Evolutionary conservation across 2,888 invertebrate species (phyloP).

Genomic region (Drepanosiphum platanoidis): DNA sequence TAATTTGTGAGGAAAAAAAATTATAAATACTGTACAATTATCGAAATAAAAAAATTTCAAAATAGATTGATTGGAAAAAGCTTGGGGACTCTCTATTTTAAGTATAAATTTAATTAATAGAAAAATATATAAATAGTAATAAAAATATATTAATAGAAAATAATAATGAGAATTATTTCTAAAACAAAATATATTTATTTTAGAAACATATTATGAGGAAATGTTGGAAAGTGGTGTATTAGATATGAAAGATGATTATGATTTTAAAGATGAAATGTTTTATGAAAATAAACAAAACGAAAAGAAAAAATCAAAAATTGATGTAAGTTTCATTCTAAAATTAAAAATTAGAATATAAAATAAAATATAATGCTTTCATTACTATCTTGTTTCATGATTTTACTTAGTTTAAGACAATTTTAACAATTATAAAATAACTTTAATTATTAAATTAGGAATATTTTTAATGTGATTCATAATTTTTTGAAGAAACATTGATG

Average conservation of each 20-base stretch:
- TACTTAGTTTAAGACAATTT: background rate
- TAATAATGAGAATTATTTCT: too few relatives aligned
- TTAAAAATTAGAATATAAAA: background rate
- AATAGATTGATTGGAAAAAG: too few relatives aligned
- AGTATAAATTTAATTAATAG: too few relatives aligned
- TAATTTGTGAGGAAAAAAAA: too few relatives aligned
- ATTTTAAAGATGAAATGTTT: slow-evolving; percentile 39
- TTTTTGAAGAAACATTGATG: background rate
- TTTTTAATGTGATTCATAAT: background rate
- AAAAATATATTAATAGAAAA: too few relatives aligned
- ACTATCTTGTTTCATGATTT: background rate
- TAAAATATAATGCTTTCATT: background rate
- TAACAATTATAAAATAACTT: background rate
- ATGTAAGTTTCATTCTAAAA: slow-evolving; percentile 15
- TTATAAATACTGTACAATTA: too few relatives aligned
- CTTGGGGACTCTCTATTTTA: too few relatives aligned
- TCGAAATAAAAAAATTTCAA: too few relatives aligned
- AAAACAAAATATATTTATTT: background rate
- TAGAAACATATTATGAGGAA: slow-evolving; percentile 34
- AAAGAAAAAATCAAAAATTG: slow-evolving; percentile 34
- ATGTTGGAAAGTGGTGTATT: slow-evolving; percentile 43
- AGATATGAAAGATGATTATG: slow-evolving; percentile 54
- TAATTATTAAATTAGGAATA: background rate
- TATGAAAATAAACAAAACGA: slow-evolving; percentile 53
- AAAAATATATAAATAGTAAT: too few relatives aligned